Evolutionary conservation across 2,797 vertebrate species (phyloP).

Genomic region (Clarias laeviceps): DNA sequence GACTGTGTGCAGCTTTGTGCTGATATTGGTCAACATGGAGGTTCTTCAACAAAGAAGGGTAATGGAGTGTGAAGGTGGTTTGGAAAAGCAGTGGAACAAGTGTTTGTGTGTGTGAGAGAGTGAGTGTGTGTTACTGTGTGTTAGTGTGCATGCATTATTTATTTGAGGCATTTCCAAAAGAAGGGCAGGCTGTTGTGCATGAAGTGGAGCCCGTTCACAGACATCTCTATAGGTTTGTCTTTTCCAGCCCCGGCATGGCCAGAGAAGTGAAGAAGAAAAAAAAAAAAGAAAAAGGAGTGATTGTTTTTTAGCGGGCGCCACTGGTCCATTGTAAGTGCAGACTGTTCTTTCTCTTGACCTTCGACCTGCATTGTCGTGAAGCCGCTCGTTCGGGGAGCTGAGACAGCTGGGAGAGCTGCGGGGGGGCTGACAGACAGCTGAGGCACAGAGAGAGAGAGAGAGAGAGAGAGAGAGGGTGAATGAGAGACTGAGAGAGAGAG

Average conservation of each 20-base stretch:
- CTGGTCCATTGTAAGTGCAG: conserved; percentile 81
- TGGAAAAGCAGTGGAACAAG: conserved; percentile 45
- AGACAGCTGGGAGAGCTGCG: conserved; percentile 79
- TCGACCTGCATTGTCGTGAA: conserved; percentile 78
- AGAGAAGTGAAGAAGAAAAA: conserved; percentile 64
- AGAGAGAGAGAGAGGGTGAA: conserved; percentile 58
- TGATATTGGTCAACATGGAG: conserved; percentile 60
- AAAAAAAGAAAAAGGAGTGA: conserved; percentile 68
- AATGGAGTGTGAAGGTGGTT: conserved; percentile 61
- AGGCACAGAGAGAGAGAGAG: conserved; percentile 59
- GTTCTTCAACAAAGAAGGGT: conserved; percentile 66
- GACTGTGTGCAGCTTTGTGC: conserved; percentile 63
- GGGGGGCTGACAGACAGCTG: conserved; percentile 69
- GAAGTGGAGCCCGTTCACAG: conserved; percentile 65
- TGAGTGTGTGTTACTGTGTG: conserved; percentile 47
- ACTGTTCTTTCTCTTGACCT: conserved; percentile 86
- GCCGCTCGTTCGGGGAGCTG: conserved; percentile 74
- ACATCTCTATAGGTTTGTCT: conserved; percentile 75
- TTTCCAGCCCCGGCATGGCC: conserved; percentile 74
- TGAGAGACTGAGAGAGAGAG: conserved; percentile 72
- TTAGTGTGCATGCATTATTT: conserved; percentile 66
- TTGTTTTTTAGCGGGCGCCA: conserved; percentile 78
- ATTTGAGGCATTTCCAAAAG: conserved; percentile 61
- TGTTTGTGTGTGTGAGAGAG: conserved; percentile 32
- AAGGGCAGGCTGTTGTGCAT: conserved; percentile 63